Percentiles rank a stretch among this genome's conserved stretches.
Evolutionary conservation across 2,113 vertebrate genomes (phyloP).

Genomic region (Eulacestoma nigropectus): DNA sequence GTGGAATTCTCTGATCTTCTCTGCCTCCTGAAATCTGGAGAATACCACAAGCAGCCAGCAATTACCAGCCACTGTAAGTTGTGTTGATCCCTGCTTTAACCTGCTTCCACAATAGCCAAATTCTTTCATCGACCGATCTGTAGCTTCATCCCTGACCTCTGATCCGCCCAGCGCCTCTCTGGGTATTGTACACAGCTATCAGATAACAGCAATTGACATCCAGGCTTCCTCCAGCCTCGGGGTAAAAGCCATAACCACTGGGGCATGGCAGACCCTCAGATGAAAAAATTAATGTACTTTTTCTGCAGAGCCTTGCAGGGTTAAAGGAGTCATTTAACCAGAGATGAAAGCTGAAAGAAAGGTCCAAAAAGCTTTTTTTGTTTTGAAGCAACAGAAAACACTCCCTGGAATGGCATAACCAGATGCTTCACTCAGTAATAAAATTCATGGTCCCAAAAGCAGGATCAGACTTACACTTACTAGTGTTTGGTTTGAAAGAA

Average conservation of each 20-base stretch:
- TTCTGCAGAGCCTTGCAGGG: neutral
- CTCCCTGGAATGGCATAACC: neutral
- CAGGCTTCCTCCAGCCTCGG: constrained; percentile 7
- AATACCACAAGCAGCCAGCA: neutral
- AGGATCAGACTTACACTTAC: neutral
- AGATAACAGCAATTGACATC: constrained; percentile 34
- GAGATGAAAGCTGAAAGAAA: constrained; percentile 2
- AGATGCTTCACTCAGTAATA: neutral
- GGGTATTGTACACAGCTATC: constrained; percentile 13
- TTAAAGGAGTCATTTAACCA: neutral
- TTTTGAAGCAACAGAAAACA: constrained; percentile 13
- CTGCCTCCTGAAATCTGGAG: neutral
- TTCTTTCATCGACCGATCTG: neutral
- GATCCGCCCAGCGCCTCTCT: neutral
- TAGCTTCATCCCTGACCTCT: constrained; percentile 6
- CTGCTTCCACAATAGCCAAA: neutral
- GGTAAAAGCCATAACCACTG: neutral
- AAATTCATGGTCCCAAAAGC: neutral
- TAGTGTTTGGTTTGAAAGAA: neutral
- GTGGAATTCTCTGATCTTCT: neutral
- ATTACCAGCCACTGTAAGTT: neutral
- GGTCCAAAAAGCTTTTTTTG: neutral
- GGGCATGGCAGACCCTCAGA: neutral
- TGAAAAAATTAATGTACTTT: neutral
- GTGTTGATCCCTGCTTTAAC: neutral